A percentile compares a stretch with the other conserved stretches of the same genome.
phyloP scores from a whole-genome alignment of 1,140 invertebrate genomes.

The Heliothis virescens region DNA sequence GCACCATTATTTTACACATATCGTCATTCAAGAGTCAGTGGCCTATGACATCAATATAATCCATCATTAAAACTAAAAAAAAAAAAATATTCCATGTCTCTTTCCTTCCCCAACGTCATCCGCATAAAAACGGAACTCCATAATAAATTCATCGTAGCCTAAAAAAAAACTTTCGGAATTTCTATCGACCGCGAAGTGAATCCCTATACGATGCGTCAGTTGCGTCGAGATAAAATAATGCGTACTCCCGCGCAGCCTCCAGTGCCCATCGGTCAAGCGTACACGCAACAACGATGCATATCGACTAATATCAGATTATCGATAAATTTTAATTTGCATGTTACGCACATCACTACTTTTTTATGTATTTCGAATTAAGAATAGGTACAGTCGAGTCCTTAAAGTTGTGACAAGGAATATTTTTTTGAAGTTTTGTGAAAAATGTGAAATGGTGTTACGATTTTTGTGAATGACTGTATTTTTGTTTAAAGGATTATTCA shows the following conservation, averaged over 20 bases:
- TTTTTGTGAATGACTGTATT: slow-evolving; percentile 14
- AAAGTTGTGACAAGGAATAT: not conserved
- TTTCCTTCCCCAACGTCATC: slow-evolving; percentile 5
- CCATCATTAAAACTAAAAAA: not conserved
- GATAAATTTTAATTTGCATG: slow-evolving; percentile 61
- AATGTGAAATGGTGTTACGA: slow-evolving; percentile 5
- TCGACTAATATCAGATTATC: slow-evolving; percentile 48
- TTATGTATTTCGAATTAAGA: not conserved
- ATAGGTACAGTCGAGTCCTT: not conserved
- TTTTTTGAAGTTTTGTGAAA: slow-evolving; percentile 12
- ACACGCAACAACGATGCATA: slow-evolving; percentile 47
- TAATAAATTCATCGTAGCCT: not conserved
- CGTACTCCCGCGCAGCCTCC: slow-evolving; percentile 61
- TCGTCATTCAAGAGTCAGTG: not conserved
- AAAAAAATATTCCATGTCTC: not conserved
- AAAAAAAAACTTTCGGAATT: slow-evolving; percentile 13
- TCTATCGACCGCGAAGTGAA: slow-evolving; percentile 63
- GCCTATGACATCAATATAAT: not conserved
- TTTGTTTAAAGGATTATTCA: slow-evolving; percentile 34
- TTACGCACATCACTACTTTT: slow-evolving; percentile 45
- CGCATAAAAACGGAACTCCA: not conserved
- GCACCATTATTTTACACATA: not conserved
- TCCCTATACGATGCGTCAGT: slow-evolving; percentile 60
- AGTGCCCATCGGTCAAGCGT: slow-evolving; percentile 56
- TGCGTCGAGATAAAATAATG: slow-evolving; percentile 65